Evolutionary conservation across 2,888 invertebrate species (phyloP).

Genomic region (Hirtodrosophila histrioides): DNA sequence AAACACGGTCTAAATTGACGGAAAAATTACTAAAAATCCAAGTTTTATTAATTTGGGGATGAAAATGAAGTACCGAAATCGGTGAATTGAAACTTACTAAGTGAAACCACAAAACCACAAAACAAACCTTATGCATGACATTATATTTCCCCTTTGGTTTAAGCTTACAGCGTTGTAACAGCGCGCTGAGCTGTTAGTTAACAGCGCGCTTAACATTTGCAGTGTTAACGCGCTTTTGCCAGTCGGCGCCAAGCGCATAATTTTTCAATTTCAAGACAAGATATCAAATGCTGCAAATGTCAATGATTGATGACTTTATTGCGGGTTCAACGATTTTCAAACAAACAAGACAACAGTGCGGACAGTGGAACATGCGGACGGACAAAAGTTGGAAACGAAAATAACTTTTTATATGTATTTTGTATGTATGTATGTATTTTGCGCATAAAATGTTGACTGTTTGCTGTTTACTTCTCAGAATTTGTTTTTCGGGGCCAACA

Average conservation of each 20-base stretch:
- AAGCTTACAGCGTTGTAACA: constrained; percentile 17
- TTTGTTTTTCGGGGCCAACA: constrained; percentile 49
- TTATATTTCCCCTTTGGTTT: neutral
- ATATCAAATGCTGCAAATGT: constrained; percentile 72
- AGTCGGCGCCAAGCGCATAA: constrained; percentile 68
- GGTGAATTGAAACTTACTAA: too few relatives aligned
- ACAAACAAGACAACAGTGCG: constrained; percentile 62
- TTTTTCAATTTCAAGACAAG: constrained; percentile 61
- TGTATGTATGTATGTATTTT: constrained; percentile 28
- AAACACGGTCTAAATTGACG: too few relatives aligned
- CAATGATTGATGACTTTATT: constrained; percentile 82
- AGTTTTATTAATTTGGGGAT: too few relatives aligned
- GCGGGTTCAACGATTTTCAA: constrained; percentile 79
- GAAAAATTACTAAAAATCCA: too few relatives aligned
- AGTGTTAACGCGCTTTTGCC: constrained; percentile 29
- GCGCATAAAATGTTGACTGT: constrained; percentile 73
- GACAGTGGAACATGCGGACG: constrained; percentile 34
- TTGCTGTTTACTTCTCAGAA: constrained; percentile 68
- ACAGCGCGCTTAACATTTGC: constrained; percentile 5
- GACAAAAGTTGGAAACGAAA: constrained; percentile 44
- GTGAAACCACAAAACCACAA: too few relatives aligned
- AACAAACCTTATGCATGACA: too few relatives aligned
- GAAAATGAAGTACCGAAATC: too few relatives aligned
- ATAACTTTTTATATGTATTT: constrained; percentile 71
- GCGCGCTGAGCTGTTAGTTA: constrained; percentile 13